These are phyloP conservation scores for Ciona savignyi DNA, from an alignment of 23 tunicate species.

Conservation along the genomic window DNA sequence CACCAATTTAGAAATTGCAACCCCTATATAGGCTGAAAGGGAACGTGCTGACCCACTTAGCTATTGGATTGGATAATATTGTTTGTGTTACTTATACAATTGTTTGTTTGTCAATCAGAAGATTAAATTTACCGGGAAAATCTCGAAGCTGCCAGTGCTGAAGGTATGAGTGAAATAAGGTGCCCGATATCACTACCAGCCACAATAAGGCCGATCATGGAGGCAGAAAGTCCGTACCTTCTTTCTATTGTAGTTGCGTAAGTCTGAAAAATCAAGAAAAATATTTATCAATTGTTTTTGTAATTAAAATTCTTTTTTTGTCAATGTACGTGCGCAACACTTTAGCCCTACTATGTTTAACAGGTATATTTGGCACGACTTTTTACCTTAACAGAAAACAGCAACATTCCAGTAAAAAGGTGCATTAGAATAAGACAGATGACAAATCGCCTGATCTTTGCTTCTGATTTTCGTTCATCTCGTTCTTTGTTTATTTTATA, in stretches of 20 bases:
- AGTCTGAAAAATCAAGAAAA: too few relatives aligned
- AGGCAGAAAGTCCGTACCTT: conserved; percentile 24
- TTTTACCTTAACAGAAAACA: conserved; percentile 25
- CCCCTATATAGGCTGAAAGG: too few relatives aligned
- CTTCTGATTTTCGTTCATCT: not conserved
- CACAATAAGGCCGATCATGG: conserved; percentile 11
- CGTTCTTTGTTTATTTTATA: not conserved
- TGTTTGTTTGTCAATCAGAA: too few relatives aligned
- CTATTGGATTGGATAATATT: too few relatives aligned
- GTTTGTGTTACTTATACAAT: too few relatives aligned
- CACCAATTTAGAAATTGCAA: too few relatives aligned
- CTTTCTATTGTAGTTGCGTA: conserved; percentile 35
- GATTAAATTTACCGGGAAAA: conserved; percentile 17
- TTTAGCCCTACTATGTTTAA: too few relatives aligned
- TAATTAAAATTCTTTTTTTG: too few relatives aligned
- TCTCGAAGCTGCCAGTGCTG: conserved; percentile 16
- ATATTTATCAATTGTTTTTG: too few relatives aligned
- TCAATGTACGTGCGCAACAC: too few relatives aligned
- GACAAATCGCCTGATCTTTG: conserved; percentile 7
- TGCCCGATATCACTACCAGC: conserved; percentile 9
- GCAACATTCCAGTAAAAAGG: conserved; percentile 24
- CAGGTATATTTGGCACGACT: too few relatives aligned
- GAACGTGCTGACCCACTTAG: too few relatives aligned
- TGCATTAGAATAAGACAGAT: conserved; percentile 12
- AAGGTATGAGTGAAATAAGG: conserved; percentile 2